These are phyloP conservation scores for Camponotus floridanus DNA, from an alignment of 1,140 invertebrate species.

Conservation along the genomic window DNA sequence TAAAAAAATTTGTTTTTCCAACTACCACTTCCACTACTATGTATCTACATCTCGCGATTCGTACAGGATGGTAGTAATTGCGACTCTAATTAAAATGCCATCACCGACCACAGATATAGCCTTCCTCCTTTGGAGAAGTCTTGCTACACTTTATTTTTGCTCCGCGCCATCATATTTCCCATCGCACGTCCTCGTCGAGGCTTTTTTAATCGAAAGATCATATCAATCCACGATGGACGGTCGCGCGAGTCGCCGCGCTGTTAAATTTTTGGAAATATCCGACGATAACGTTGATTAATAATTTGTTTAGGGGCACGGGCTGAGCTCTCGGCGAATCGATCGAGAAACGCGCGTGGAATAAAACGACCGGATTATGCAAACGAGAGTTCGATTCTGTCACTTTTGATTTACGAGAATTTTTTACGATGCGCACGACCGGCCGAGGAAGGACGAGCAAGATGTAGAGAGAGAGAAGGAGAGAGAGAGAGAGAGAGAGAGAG, in stretches of 20 bases:
- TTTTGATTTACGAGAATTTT: constrained; percentile 71
- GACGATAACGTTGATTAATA: constrained; percentile 63
- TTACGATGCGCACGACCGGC: neutral
- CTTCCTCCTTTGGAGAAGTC: constrained; percentile 11
- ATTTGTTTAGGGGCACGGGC: constrained; percentile 47
- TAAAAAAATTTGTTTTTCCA: constrained; percentile 33
- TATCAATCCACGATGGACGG: constrained; percentile 21
- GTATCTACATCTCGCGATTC: neutral
- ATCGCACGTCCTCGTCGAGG: neutral
- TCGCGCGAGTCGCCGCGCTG: too few species aligned
- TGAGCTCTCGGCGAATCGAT: constrained; percentile 36
- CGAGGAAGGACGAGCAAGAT: constrained; percentile 11
- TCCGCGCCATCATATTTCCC: neutral
- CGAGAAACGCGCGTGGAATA: constrained; percentile 66
- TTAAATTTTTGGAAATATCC: constrained; percentile 41
- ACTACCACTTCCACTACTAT: neutral
- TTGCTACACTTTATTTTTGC: neutral
- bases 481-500: neutral
- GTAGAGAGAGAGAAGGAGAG: neutral
- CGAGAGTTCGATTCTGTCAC: constrained; percentile 72
- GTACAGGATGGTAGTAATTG: neutral
- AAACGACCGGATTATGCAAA: constrained; percentile 73
- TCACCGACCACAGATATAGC: constrained; percentile 30
- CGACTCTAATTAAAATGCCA: constrained; percentile 55
- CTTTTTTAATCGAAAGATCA: constrained; percentile 54